These are phyloP conservation scores for Trachymyrmex cornetzi DNA, from an alignment of 1,140 invertebrate genomes.

Conservation along the genomic window DNA sequence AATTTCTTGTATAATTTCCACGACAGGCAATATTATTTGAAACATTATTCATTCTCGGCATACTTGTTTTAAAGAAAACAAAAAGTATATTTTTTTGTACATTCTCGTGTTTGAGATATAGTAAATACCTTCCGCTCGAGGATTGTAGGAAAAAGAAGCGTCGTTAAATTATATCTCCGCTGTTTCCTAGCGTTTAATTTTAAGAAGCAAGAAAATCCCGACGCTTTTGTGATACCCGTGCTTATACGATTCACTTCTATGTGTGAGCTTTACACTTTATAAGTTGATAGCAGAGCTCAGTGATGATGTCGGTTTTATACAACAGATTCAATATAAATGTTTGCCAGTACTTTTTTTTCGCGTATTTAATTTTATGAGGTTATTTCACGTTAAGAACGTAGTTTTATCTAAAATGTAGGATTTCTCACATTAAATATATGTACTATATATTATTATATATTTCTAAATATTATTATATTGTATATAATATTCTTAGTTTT, in stretches of 20 bases:
- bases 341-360: conserved; percentile 40
- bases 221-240: neutral
- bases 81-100: conserved; percentile 32
- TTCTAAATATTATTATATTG: no score
- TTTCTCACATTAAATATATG: neutral
- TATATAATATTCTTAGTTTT: no score
- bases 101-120: neutral
- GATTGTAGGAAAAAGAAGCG: neutral
- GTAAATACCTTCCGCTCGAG: conserved; percentile 9
- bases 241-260: conserved; percentile 27
- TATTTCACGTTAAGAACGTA: conserved; percentile 1
- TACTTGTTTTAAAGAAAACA: neutral
- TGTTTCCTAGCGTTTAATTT: conserved; percentile 65
- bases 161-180: conserved; percentile 42
- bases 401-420: neutral
- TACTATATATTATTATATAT: neutral
- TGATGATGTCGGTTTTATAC: conserved; percentile 72
- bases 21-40: neutral
- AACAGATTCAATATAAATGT: conserved; percentile 64
- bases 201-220: conserved; percentile 39
- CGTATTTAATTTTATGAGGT: neutral
- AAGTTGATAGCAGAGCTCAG: conserved; percentile 41
- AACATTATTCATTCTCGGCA: conserved; percentile 8
- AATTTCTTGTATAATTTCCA: conserved; percentile 27
- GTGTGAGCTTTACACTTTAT: conserved; percentile 24